These are phyloP conservation scores for Gila robusta DNA, from an alignment of 2,797 vertebrate species.

Conservation along the genomic window DNA sequence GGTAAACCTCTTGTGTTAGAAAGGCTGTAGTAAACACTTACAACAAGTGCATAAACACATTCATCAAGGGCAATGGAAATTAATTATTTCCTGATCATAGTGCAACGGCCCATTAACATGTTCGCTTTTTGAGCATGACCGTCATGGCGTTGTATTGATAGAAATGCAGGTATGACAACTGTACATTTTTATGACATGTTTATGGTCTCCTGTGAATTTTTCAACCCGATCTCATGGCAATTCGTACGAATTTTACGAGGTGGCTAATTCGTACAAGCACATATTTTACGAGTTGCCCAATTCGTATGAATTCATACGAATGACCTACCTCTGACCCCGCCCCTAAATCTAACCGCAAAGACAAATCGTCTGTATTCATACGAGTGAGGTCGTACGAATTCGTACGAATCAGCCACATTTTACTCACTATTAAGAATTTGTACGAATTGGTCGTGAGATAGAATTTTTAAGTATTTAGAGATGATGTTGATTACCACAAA, in stretches of 20 bases:
- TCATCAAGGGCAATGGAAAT: not conserved
- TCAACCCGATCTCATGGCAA: too few species aligned
- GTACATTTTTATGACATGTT: not conserved
- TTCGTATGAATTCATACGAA: too few species aligned
- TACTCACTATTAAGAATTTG: too few species aligned
- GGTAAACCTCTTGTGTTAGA: not conserved
- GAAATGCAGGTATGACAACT: not conserved
- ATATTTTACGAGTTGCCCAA: too few species aligned
- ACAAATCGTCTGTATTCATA: too few species aligned
- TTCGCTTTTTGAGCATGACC: not conserved
- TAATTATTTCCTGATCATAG: not conserved
- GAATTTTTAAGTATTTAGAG: not conserved
- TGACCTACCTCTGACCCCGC: too few species aligned
- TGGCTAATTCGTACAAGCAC: too few species aligned
- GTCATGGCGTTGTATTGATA: not conserved
- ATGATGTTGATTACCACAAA: not conserved
- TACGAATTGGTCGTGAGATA: too few species aligned
- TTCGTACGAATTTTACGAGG: too few species aligned
- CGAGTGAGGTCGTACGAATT: too few species aligned
- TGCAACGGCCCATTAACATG: not conserved
- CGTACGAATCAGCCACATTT: too few species aligned
- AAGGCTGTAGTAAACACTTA: constrained; percentile 3
- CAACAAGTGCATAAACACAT: not conserved
- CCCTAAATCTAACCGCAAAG: too few species aligned
- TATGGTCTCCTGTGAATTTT: not conserved